Conservation (phyloP, 2,797 vertebrate species). For the Bradypodion pumilum region DNA sequence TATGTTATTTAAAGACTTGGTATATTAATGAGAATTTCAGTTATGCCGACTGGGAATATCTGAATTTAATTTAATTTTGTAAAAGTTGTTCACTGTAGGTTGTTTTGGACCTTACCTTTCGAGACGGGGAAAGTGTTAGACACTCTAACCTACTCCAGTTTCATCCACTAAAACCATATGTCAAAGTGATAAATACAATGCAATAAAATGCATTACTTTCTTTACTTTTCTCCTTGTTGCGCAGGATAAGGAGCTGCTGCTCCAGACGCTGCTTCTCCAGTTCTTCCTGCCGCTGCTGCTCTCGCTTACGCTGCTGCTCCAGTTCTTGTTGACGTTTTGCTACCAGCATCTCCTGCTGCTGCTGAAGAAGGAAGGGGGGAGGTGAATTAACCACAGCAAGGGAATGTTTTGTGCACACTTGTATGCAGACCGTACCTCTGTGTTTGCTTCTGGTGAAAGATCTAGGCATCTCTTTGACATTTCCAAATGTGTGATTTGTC, state of each 20-base stretch:
- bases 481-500: not conserved
- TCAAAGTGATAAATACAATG: not conserved
- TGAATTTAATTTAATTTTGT: not conserved
- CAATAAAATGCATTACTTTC: constrained; percentile 74
- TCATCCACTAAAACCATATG: not conserved
- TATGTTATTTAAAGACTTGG: not conserved
- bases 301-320: constrained; percentile 92
- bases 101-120: not conserved
- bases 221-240: constrained; percentile 85
- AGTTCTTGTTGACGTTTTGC: constrained; percentile 91
- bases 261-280: constrained; percentile 92
- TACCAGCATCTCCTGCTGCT: constrained; percentile 93
- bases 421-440: too few species aligned
- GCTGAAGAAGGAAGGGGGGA: constrained; percentile 70
- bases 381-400: not conserved
- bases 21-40: not conserved
- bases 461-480: not conserved
- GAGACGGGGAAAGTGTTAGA: not conserved
- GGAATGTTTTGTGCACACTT: fast-evolving
- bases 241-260: constrained; percentile 86
- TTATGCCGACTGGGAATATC: not conserved
- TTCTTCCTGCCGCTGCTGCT: constrained; percentile 91
- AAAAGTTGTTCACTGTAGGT: not conserved
- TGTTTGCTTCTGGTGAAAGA: not conserved
- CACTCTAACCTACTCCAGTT: not conserved